Evolutionary conservation across 1,140 invertebrate species (phyloP).

Genomic region (Acromyrmex heyeri): DNA sequence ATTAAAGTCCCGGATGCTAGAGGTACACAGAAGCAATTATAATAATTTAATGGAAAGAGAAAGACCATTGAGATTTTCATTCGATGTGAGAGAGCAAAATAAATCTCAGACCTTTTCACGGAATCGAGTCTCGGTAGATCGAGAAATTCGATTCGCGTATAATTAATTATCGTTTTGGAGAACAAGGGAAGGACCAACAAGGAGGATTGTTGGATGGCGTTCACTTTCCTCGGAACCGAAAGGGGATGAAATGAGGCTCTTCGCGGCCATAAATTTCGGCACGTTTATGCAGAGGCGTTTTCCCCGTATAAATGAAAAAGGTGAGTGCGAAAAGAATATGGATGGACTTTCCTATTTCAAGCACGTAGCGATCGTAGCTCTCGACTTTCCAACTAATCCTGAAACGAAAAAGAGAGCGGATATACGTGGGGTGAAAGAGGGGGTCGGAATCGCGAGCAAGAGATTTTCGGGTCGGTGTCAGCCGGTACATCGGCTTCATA

Average conservation of each 20-base stretch:
- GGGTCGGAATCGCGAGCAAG: neutral
- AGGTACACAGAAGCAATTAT: neutral
- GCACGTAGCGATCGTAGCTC: slow-evolving; percentile 74
- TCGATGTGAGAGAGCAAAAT: neutral
- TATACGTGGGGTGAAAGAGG: neutral
- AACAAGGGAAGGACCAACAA: neutral
- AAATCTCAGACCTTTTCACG: neutral
- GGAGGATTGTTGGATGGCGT: slow-evolving; percentile 3
- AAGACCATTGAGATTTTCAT: neutral
- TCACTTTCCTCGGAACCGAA: slow-evolving; percentile 11
- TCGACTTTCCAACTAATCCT: slow-evolving; percentile 74
- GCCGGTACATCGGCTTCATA: slow-evolving; percentile 56
- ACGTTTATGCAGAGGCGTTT: slow-evolving; percentile 66
- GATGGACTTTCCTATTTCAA: slow-evolving; percentile 69
- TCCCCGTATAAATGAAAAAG: slow-evolving; percentile 69
- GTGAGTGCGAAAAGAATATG: slow-evolving; percentile 67
- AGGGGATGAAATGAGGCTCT: slow-evolving; percentile 35
- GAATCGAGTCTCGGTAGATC: neutral
- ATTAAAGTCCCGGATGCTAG: neutral
- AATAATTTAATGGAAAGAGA: slow-evolving; percentile 1
- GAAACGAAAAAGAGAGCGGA: slow-evolving; percentile 23
- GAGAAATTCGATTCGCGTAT: slow-evolving; percentile 26
- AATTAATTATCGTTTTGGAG: slow-evolving; percentile 66
- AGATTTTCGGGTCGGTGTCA: slow-evolving; percentile 45
- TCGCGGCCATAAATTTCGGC: slow-evolving; percentile 64